Base-by-base conservation (phyloP, 2,888 invertebrate species). In the Hydropsyche betteni region DNA sequence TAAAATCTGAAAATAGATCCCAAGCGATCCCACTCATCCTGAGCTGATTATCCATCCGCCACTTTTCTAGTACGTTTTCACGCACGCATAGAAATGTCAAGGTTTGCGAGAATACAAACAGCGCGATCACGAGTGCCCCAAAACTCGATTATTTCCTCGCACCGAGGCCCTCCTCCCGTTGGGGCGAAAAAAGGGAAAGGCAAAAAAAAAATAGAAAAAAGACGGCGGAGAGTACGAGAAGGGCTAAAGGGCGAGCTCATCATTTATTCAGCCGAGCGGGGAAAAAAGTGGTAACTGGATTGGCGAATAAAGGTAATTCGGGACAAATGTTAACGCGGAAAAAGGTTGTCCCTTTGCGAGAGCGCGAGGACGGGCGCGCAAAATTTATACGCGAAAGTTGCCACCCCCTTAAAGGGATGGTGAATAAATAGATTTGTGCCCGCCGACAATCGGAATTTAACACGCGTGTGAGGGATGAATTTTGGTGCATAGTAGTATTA, bases 291-390 rank as follows among this genome's bases (percentile, higher is more conserved):
- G 64, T 64, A 64, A 64, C 64, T 64, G 64, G 64, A 64, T 64
- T 64, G 64, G 64, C 64, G 64, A 64, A 64, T 64, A 64, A 64
- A 64, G 64, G 64, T 64, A 64, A 64, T 64, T 64, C 36, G 64
- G 64, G 64, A 64, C 64, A 64, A 64, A 64, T 64, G 64, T 64
- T 64, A 64, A 64, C 64, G 64, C 36, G 64, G 34, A 64, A 64
- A 64, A 64, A 64, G 64, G 64, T 64, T 64, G 64, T 64, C 64
- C 64, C 34, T 33, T 64, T 34, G 34, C 34, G 44, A 44, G 44
- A 10, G 34, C 64, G 34, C 64, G 64, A 36, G 34, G 64, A 64
- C 34, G 33, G 10, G 12, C 64, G 44, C 44, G 44, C 34, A 64
- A 24, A 33, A 64, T 64, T 64, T 64, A 55, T 55, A n/a, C 55